Evolutionary conservation across 2,113 vertebrate genomes (phyloP), one percentile per base, ranked within the genome.

Genomic region (Gallinago paraguaiae): DNA sequence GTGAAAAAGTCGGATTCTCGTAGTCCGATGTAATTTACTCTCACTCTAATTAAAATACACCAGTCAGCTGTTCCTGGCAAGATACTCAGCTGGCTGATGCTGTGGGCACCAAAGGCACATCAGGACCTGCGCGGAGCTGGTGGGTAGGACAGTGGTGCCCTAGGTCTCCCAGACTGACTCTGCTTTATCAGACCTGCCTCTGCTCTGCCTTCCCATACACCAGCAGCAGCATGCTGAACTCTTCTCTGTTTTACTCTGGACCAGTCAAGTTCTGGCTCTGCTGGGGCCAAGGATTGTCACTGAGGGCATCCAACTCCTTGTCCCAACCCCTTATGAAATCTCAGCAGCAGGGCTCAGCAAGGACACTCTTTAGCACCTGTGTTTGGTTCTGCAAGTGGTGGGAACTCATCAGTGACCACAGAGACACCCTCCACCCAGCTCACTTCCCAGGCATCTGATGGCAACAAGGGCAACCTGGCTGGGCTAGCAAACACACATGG

Each of bases 1-100:
- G 64, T 82, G 88, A 27, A 86, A 67, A 92, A 97, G 96, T 86
- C 3, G 2, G 68, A 59, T 93, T 93, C 61, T 85, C 11, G 5
- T 30, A 60, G 61, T 27, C 93, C 11, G 0, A 7, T 75, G 86
- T 96, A 64, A 96, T 96, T 97, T 87, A 96, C 95, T 97, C 94
- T 80, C 41, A 9, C 45, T 30, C 96, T 97, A 97, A 98, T 98
- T 97, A 97, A 97, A 98, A 95, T 2, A 82, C 72, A 71, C 63
- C 92, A 23, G 54, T 64, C 57, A 59, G 88, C 93, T 80, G 35
- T 76, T 77, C 76, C 90, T 17, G 17, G 7, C 13, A 77, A 80
- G 77, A 10, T 35, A 5, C 69, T 68, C 22, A 6, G 68, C 76
- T 50, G 60, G 33, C 41, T 65, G 63, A 14, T 64, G 45, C 68